A percentile compares a stretch with the other conserved stretches of the same genome.
Evolutionary conservation across 2,888 invertebrate genomes (phyloP).

Genomic region (Rhabditoides inermis): DNA sequence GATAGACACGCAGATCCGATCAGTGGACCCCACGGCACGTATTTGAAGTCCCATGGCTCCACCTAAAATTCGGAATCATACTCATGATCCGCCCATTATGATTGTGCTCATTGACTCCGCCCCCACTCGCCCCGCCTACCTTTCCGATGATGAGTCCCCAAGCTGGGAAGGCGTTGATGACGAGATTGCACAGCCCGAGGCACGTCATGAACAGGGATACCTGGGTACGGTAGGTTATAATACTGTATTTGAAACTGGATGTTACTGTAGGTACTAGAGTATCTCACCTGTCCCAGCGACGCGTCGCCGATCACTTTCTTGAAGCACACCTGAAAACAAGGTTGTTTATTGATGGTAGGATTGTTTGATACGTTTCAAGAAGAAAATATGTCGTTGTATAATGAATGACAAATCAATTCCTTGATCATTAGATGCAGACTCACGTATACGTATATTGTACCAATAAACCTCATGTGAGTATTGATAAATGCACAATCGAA

Average conservation of each 20-base stretch:
- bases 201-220: constrained; percentile 85
- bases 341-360: background rate
- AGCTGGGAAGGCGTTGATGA: too few species aligned
- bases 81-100: background rate
- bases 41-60: constrained; percentile 71
- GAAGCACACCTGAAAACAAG: constrained; percentile 71
- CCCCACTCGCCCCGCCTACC: too few species aligned
- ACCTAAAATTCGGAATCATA: background rate
- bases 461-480: too few species aligned
- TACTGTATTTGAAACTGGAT: background rate
- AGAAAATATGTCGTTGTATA: too few species aligned
- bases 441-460: too few species aligned
- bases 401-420: too few species aligned
- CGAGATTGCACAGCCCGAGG: constrained; percentile 77
- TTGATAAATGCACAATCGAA: too few species aligned
- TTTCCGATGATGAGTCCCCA: too few species aligned
- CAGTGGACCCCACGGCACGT: constrained; percentile 79
- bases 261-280: background rate
- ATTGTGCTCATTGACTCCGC: too few species aligned
- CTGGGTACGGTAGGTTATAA: constrained; percentile 53
- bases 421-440: too few species aligned
- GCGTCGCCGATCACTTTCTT: constrained; percentile 87
- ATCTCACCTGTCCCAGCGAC: constrained; percentile 71
- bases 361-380: too few species aligned
- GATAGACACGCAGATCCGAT: constrained; percentile 63